Base-by-base conservation (phyloP, 2,888 invertebrate species). In the Metellina segmentata region DNA sequence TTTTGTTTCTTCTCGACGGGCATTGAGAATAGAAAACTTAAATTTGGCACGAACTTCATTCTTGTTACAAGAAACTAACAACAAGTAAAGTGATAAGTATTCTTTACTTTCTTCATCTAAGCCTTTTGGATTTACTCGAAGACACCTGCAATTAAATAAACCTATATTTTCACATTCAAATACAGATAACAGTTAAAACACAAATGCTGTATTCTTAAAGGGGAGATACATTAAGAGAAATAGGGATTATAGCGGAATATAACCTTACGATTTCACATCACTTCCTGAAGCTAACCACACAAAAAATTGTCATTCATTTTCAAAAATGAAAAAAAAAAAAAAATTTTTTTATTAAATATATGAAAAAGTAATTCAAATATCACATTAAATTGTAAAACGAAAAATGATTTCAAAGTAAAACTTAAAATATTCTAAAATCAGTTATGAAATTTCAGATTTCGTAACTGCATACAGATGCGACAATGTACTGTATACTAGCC, bases 51-150 rank as follows among this genome's bases (percentile, higher is more conserved):
- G 97, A 95, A 99, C 99, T 97, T 99, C 99, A 95, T 98, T 98
- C 97, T 99, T 99, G 96, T 99, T 99, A 97, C 99, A 99, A 95
- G 99, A 98, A 95, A 99, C 99, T 96, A 99, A 97, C 95, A 99
- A 97, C 95, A 99, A 97, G 96, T 99, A 99, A 95, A 99, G 96
- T 93, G 99, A 99, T 95, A 99, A 96, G 96, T 99, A 99, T 96
- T 99, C 99, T 97, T 99, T 99, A 96, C 99, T 99, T 96, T 99
- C 99, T 96, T 99, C 99, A 95, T 99, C 99, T 95, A 99, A 96
- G 94, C 99, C 99, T 96, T 99, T 99, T 93, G 99, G 99, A 96
- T 99, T 99, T 93, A 99, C 99, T 95, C 99, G 97, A 95, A 99
- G 97, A 97, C 99, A 99, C 99, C 83, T 83, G 34, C 13, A 79